Base-by-base conservation (phyloP, 2,888 invertebrate genomes). In the Hydrotaea cyrtoneurina region DNA sequence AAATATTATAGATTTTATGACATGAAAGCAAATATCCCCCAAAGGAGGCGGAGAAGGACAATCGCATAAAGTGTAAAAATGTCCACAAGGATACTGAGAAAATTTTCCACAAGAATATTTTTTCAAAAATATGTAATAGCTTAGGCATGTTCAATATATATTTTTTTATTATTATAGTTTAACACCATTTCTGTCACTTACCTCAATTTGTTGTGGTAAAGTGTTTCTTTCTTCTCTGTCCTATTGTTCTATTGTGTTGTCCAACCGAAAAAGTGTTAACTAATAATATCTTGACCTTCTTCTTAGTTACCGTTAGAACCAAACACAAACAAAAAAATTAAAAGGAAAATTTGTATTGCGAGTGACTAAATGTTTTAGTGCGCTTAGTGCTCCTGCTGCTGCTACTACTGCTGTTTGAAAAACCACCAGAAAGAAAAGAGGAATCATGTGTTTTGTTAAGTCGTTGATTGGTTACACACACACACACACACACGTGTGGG, bases 251-350 rank as follows among this genome's bases (percentile, higher is more conserved):
- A 39, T 39, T 39, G 39, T 39, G 39, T 1, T 39, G 39, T 1
- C 17, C 21, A 23, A 43, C 31, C 39, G 7, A 62, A 50, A 43
- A 55, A 43, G 36, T 75, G 19, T 71, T 80, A 75, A 84, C 23
- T 76, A 85, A 85, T 59, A 69, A 82, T 76, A 73, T 85, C 72
- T 82, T 82, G 73, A 82, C 78, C 79, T 81, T 81, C 75, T 78
- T 84, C 66, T 55, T 82, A 23, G 78, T 77, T 77, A 43, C 73
- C 73, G 76, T 85, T 73, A 77, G 77, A 78, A 74, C 17, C n/a
- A 78, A 75, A 73, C 59, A 62, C 46, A 69, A 46, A 39, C 5
- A 21, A 46, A 57, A n/a, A 39, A 46, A 53, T 36, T 19, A 36
- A 72, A 43, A 59, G 74, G 69, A 73, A 46, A 79, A 79, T 75